Base-by-base conservation (phyloP, 2,797 vertebrate species). In the Catharus ustulatus region DNA sequence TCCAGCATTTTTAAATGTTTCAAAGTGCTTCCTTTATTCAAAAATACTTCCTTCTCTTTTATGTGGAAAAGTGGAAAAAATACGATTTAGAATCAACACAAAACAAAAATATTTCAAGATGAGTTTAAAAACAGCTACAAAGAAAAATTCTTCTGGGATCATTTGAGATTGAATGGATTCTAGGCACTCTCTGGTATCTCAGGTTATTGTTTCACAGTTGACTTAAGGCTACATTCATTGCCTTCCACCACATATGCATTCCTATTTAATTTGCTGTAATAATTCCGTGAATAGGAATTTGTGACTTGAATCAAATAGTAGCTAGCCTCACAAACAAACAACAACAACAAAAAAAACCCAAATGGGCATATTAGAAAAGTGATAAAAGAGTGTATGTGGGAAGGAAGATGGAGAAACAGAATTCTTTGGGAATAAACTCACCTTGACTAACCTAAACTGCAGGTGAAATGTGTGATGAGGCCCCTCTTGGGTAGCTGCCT, bases 201-300 rank as follows among this genome's bases (percentile, higher is more conserved):
- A 63, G 42, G 55, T 93, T 82, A 42, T 71, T 4, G 5, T 84
- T 94, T 87, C 40, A 82, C 24, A 66, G 32, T 66, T 90, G 54
- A 15, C 21, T 92, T 77, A 63, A 62, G 32, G 58, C 43, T 76
- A n/a, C 75, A 76, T 76, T 81, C 6, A 51, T 91, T 94, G 48
- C 16, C 19, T 92, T 93, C 90, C 29, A 72, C 59, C 34, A n/a
- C 17, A 10, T 43, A 23, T 48, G 38, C 24, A 63, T 95, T 91
- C 40, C 6, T 23, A 42, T 95, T 93, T 89, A 85, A 85, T 94
- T 91, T 91, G 23, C 46, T 80, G 69, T 91, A 89, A 82, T 74
- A 57, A 49, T 90, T 88, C 46, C 62, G 67, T 84, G 69, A 90
- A 57, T 32, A 45, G 38, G 54, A 62, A 24, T 76, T 74, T 79